phyloP scores from a whole-genome alignment of 2,888 invertebrate genomes.

The Choreutis nemorana region DNA sequence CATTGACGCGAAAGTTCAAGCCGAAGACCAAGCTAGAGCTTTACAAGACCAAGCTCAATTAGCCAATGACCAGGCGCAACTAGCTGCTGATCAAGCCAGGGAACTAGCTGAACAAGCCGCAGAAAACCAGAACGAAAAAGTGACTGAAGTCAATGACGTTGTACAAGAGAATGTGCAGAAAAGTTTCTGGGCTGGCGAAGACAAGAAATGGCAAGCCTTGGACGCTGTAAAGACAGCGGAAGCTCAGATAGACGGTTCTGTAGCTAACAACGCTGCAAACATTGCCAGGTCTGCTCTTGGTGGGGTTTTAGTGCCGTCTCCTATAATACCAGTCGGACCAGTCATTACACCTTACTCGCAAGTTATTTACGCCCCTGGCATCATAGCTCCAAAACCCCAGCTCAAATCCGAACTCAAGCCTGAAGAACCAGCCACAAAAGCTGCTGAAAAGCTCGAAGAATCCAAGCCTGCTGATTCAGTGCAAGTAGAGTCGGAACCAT shows the following conservation, averaged over 20 bases:
- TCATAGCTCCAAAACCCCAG: conserved; percentile 5
- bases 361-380: conserved; percentile 4
- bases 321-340: conserved; percentile 2
- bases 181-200: conserved; percentile 30
- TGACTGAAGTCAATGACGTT: conserved; percentile 21
- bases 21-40: conserved; percentile 16
- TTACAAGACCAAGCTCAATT: conserved; percentile 27
- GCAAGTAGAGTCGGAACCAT: not conserved
- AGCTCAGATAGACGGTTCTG: conserved; percentile 35
- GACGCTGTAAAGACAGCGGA: conserved; percentile 39
- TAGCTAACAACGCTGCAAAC: conserved; percentile 26
- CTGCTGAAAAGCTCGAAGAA: not conserved
- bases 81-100: conserved; percentile 12
- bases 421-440: conserved; percentile 9
- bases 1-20: conserved; percentile 39
- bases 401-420: conserved; percentile 3
- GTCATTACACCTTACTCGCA: not conserved
- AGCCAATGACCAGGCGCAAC: conserved; percentile 27
- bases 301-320: conserved; percentile 7
- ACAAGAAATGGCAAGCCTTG: conserved; percentile 48
- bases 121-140: conserved; percentile 28
- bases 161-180: conserved; percentile 23
- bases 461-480: not conserved
- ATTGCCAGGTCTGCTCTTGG: conserved; percentile 22
- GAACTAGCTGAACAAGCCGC: conserved; percentile 22